phyloP scores from a whole-genome alignment of 1,140 invertebrate genomes.

The Cherax quadricarinatus region DNA sequence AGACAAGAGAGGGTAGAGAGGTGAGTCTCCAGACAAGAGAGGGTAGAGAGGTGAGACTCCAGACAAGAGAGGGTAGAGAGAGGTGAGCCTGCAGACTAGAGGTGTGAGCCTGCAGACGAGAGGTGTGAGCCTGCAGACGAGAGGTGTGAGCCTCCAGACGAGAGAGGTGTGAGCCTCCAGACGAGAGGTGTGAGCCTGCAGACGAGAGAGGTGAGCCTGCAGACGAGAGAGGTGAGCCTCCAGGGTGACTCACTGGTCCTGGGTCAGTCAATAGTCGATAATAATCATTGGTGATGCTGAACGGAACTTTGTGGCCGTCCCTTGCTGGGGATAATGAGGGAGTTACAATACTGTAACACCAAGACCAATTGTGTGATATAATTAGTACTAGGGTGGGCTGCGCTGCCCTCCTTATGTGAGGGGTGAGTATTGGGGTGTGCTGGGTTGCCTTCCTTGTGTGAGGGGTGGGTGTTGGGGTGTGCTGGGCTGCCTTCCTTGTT shows the following conservation, averaged over 20 bases:
- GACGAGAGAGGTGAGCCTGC: neutral
- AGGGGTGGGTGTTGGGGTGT: constrained; percentile 17
- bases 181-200: too few species aligned
- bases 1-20: too few species aligned
- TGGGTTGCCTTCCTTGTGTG: neutral
- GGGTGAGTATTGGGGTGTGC: constrained; percentile 13
- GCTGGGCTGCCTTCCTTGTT: neutral
- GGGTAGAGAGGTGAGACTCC: too few species aligned
- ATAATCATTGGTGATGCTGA: constrained; percentile 21
- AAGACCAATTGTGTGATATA: constrained; percentile 60
- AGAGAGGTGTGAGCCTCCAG: too few species aligned
- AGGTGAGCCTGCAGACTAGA: too few species aligned
- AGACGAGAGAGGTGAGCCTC: neutral
- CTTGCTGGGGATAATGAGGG: constrained; percentile 50
- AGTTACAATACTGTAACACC: constrained; percentile 35
- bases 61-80: too few species aligned
- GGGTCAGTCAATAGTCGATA: constrained; percentile 37
- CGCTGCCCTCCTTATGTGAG: neutral
- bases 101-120: too few species aligned
- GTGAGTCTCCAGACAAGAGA: too few species aligned
- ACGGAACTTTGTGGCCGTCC: constrained; percentile 1
- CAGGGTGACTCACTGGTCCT: neutral
- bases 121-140: too few species aligned
- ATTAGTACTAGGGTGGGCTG: constrained; percentile 35
- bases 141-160: too few species aligned